These are phyloP conservation scores for Drosophila persimilis DNA, from an alignment of 1,140 invertebrate genomes.

Conservation along the genomic window DNA sequence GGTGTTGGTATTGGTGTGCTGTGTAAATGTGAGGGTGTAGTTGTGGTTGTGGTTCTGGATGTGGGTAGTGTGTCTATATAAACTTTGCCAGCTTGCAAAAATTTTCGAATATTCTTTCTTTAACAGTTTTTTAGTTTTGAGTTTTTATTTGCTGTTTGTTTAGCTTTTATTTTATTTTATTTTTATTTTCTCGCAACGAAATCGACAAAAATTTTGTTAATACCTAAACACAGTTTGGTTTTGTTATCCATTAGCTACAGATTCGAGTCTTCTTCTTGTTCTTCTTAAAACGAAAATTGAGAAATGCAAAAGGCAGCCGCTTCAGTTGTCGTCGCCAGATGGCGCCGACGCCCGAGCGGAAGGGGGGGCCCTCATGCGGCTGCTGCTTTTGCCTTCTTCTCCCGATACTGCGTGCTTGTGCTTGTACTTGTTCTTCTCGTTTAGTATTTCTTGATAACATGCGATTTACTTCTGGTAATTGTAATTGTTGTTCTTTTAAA, in stretches of 20 bases:
- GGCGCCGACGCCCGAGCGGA: conserved; percentile 27
- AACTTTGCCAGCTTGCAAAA: conserved; percentile 78
- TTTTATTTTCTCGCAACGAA: conserved; percentile 62
- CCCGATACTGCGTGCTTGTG: conserved; percentile 20
- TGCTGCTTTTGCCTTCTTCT: conserved; percentile 20
- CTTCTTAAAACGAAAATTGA: conserved; percentile 30
- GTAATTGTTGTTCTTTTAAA: conserved; percentile 54
- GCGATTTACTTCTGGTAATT: conserved; percentile 53
- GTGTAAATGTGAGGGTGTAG: conserved; percentile 40
- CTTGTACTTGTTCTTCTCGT: conserved; percentile 13
- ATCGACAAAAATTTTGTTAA: conserved; percentile 59
- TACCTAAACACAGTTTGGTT: conserved; percentile 53
- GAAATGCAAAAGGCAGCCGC: conserved; percentile 46
- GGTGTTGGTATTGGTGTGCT: conserved; percentile 35
- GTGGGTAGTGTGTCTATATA: conserved; percentile 65
- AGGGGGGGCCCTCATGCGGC: conserved; percentile 22
- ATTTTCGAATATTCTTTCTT: conserved; percentile 65
- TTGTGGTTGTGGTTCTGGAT: conserved; percentile 25
- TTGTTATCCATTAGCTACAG: conserved; percentile 41
- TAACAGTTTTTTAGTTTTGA: conserved; percentile 49
- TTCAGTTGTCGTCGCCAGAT: conserved; percentile 39
- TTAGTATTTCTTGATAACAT: conserved; percentile 49
- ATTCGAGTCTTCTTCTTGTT: conserved; percentile 35
- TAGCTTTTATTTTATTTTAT: conserved; percentile 36
- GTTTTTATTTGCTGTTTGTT: conserved; percentile 54